Base-by-base conservation (phyloP, 2,888 invertebrate genomes). In the Chouioia cunea region DNA sequence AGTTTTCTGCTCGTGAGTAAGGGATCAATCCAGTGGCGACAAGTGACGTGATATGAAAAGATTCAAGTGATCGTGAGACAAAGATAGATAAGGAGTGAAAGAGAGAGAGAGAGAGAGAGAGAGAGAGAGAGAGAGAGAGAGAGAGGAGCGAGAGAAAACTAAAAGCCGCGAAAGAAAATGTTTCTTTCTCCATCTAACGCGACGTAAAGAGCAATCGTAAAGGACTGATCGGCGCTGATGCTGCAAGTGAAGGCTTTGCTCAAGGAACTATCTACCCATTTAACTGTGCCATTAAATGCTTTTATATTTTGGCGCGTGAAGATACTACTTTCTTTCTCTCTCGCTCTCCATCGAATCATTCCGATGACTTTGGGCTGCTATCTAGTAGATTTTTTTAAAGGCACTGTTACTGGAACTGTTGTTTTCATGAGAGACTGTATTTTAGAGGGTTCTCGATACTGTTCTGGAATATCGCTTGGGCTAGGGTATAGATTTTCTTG, bases 261-360 rank as follows among this genome's bases (percentile, higher is more conserved):
- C 53, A 60, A 67, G 54, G 60, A 69, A 63, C 50, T 62, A 57
- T 47, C 23, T 36, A 50, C 50, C n/a, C 50, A 36, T 68, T 60
- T 62, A 62, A 68, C 68, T 46, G 58, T 52, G 52, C 64, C 64
- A 58, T 64, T 64, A 69, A 64, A 63, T 47, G 60, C 63, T 69
- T 69, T 69, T 69, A 57, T 63, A 63, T 68, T 68, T 58, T 18
- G 57, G 58, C 14, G 23, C 54, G 43, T 22, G 14, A 2, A 10
- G 14, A 20, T 52, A n/a, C 15, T n/a, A 8, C 23, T 57, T 57
- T 47, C 23, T 18, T 50, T 50, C 58, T 62, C 36, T 23, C 50
- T 57, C 44, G 6, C 18, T 36, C 10, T 15, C 20, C 52, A 16
- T 47, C 16, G 23, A 65, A 65, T 65, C 57, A 57, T 57, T 22